These are phyloP conservation scores for Phania funesta DNA, from an alignment of 2,888 invertebrate genomes.

Conservation along the genomic window DNA sequence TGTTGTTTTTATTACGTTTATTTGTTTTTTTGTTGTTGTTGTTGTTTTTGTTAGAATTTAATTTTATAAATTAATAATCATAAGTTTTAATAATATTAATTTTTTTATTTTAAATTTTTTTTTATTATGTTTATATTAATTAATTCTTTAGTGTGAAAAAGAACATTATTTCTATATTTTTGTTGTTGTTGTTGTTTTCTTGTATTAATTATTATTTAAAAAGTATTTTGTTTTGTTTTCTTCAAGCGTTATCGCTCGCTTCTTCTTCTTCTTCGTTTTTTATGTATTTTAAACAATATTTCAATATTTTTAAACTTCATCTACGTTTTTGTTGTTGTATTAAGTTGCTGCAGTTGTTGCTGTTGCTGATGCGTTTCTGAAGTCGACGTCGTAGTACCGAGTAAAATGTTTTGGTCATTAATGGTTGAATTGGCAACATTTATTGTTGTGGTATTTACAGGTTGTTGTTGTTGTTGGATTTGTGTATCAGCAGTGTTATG, in stretches of 20 bases:
- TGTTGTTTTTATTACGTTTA: constrained; percentile 47
- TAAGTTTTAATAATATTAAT: constrained; percentile 61
- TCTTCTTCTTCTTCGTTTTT: constrained; percentile 55
- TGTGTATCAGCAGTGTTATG: constrained; percentile 54
- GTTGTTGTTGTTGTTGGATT: constrained; percentile 54
- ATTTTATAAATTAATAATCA: constrained; percentile 64
- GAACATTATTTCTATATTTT: constrained; percentile 53
- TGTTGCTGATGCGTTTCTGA: constrained; percentile 65
- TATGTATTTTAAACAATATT: constrained; percentile 65
- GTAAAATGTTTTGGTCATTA: constrained; percentile 62
- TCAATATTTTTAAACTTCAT: constrained; percentile 70
- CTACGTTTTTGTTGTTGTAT: constrained; percentile 70
- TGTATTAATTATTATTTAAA: constrained; percentile 46
- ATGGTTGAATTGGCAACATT: constrained; percentile 63
- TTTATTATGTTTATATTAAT: constrained; percentile 48
- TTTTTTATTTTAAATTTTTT: constrained; percentile 15
- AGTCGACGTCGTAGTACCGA: constrained; percentile 63
- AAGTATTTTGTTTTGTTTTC: constrained; percentile 47
- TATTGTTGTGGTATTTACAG: constrained; percentile 64
- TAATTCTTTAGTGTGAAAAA: constrained; percentile 67
- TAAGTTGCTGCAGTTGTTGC: constrained; percentile 67
- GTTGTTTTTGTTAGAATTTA: constrained; percentile 46
- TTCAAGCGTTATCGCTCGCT: constrained; percentile 52
- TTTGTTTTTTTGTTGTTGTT: constrained; percentile 23
- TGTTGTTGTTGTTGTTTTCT: constrained; percentile 17